phyloP scores from a whole-genome alignment of 64 coral and sea anemone genomes.

The Porites australiensis region DNA sequence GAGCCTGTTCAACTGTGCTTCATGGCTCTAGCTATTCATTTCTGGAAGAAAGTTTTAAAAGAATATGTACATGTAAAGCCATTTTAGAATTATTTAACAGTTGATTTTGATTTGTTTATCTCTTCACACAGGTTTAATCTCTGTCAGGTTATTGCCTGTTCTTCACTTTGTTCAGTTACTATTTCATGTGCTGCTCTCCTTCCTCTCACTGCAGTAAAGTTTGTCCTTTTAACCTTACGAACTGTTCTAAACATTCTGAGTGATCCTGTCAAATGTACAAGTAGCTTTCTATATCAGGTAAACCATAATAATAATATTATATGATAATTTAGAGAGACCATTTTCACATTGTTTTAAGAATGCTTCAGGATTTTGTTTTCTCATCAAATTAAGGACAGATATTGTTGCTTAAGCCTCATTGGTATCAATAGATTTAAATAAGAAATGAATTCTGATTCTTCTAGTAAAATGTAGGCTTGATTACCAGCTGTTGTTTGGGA shows the following conservation, averaged over 20 bases:
- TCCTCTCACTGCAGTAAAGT: conserved; percentile 62
- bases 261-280: conserved; percentile 47
- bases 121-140: conserved; percentile 61
- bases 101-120: background rate
- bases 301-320: background rate
- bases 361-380: background rate
- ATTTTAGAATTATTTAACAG: background rate
- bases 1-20: no score
- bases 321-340: background rate
- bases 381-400: no score
- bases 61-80: background rate
- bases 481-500: no score
- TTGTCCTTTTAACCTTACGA: conserved; percentile 77
- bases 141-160: conserved; percentile 82
- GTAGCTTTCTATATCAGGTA: conserved; percentile 85
- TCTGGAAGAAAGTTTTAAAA: no score
- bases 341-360: no score
- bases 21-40: no score
- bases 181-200: conserved; percentile 65
- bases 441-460: no score
- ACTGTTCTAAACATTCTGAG: conserved; percentile 66
- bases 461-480: no score
- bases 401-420: no score
- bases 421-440: no score
- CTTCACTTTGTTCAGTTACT: conserved; percentile 74